These are phyloP conservation scores for Acrocyrtus sp. DNA, from an alignment of 2,888 invertebrate species.

Conservation along the genomic window DNA sequence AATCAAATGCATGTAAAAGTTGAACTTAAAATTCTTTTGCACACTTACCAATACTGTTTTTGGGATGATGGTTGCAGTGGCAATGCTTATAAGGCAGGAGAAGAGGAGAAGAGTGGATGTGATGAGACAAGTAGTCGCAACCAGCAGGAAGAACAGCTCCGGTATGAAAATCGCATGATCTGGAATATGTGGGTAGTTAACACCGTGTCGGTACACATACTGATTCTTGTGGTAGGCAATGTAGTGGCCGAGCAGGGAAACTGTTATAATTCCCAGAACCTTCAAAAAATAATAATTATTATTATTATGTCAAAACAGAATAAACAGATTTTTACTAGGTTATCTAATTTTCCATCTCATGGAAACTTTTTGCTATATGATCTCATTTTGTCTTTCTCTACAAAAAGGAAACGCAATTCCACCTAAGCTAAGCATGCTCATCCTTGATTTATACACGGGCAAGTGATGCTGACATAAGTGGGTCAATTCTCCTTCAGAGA, in stretches of 20 bases:
- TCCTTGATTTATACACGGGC: constrained; percentile 16
- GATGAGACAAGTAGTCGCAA: constrained; percentile 81
- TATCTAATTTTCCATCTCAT: too few species aligned
- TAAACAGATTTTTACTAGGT: background rate
- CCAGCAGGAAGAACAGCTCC: constrained; percentile 78
- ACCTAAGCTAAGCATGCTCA: too few species aligned
- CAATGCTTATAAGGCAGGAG: constrained; percentile 80
- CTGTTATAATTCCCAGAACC: constrained; percentile 80
- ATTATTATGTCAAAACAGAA: background rate
- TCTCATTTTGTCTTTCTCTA: too few species aligned
- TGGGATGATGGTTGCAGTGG: constrained; percentile 84
- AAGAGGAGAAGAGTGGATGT: constrained; percentile 80
- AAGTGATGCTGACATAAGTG: constrained; percentile 22
- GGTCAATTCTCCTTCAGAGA: constrained; percentile 12
- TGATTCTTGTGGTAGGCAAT: constrained; percentile 65
- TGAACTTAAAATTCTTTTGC: too few species aligned
- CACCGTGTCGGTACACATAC: constrained; percentile 33
- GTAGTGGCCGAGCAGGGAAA: constrained; percentile 77
- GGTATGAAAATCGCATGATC: constrained; percentile 67
- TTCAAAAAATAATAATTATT: constrained; percentile 65
- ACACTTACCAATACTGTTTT: constrained; percentile 85
- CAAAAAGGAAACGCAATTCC: too few species aligned
- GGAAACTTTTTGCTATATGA: too few species aligned
- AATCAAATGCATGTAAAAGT: constrained; percentile 6
- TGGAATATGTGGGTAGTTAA: constrained; percentile 31